Base-by-base conservation (phyloP, 2,797 vertebrate species). In the Chelmon rostratus region DNA sequence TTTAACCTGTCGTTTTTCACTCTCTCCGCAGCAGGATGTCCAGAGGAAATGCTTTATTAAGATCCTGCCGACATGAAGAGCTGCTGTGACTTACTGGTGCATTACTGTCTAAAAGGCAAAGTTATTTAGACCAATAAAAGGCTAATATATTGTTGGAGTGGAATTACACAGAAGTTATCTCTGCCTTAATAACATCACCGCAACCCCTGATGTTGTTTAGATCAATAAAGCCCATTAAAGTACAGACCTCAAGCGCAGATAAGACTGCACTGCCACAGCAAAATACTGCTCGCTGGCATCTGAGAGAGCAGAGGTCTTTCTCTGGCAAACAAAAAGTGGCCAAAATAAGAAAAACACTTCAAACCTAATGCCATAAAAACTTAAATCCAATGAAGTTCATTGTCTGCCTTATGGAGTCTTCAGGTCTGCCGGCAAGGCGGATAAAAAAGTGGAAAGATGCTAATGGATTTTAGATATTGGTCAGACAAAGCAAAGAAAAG, bases 181-280 rank as follows among this genome's bases (percentile, higher is more conserved):
- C 86, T 76, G 88, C 93, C 92, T 94, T 95, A 95, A 95, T 94
- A 95, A 95, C 94, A 96, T 96, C 94, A 95, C 87, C 78, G 82
- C 92, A 92, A 93, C 91, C 92, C 86, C 91, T 95, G 94, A 96
- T 95, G 94, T 95, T 95, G 95, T 95, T 96, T 94, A 95, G 95
- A 96, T 96, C 96, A 95, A 96, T 96, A 96, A 94, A 95, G 84
- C 91, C 94, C 94, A 95, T 96, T 96, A 95, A 93, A 94, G 94
- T 91, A 87, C 91, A 94, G 94, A 94, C 93, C 93, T 95, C 88
- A 85, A 94, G 89, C 90, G 61, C 91, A 92, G 94, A 95, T 93
- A 92, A 93, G 88, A 79, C 90, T 82, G 85, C 81, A 65, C 58
- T 74, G 89, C 85, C 76, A 62, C 89, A 83, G 92, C 90, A 78